Base-by-base conservation (phyloP, 2,797 vertebrate genomes). In the Novumbra hubbsi region DNA sequence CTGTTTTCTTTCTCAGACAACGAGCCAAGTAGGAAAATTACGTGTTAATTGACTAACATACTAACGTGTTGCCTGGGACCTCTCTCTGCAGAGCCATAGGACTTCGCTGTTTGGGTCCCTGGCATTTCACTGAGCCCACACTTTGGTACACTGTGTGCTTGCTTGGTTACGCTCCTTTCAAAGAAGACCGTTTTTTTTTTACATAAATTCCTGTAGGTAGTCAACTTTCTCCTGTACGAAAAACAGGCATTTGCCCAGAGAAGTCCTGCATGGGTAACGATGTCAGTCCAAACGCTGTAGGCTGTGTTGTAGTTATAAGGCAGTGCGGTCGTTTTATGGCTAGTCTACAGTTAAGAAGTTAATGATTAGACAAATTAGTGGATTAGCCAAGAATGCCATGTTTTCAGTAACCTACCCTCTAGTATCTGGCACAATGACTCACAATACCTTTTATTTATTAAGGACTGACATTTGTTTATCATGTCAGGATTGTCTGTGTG, bases 31-130 rank as follows among this genome's bases (percentile, higher is more conserved):
- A 60, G 55, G 11, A 24, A 14, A 17, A 12, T 24, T 7, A 24
- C 78, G 73, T 84, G 28, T 32, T 64, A 17, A 63, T 76, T 82
- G 83, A 81, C 77, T 73, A 73, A 78, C 69, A 79, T 84, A 78
- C 81, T 83, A 86, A 83, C 74, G 21, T 76, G 34, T 73, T 60
- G 55, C 21, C 12, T 55, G 19, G n/a, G n/a, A 55, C 19, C 8
- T 24, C 11, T 24, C 24, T 11, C 55, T 60, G 55, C 24, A 21
- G 55, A 60, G 24, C 11, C 55, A 24, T 12, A 24, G 11, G 8
- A 55, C 52, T 32, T 28, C 68, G 16, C 8, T 73, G 28, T 63
- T 65, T n/a, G 76, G 84, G 70, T 81, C 80, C 82, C 68, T 28
- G 78, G 76, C 69, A 67, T 28, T 41, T 55, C 79, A 15, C 49